Conservation (phyloP, 1,140 invertebrate genomes). For the Bombyx mandarina region DNA sequence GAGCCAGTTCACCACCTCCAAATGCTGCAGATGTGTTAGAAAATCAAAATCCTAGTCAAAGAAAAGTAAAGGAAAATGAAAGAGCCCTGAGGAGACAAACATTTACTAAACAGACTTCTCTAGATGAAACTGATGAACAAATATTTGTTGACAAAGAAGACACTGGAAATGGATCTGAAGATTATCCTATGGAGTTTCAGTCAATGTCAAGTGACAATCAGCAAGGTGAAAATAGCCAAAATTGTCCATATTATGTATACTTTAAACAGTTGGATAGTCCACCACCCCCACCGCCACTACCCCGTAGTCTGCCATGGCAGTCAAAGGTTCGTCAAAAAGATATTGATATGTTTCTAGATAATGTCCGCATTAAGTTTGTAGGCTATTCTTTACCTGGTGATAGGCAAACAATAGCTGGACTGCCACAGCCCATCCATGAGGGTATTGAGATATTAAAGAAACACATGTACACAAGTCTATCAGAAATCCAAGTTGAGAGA, state of each 20-base stretch:
- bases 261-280: slow-evolving; percentile 62
- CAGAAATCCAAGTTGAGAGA: slow-evolving; percentile 86
- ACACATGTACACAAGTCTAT: slow-evolving; percentile 87
- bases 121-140: slow-evolving; percentile 85
- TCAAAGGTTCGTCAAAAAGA: slow-evolving; percentile 97
- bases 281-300: slow-evolving; percentile 68
- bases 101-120: slow-evolving; percentile 93
- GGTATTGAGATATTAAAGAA: slow-evolving; percentile 91
- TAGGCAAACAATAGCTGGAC: slow-evolving; percentile 88
- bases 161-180: slow-evolving; percentile 66
- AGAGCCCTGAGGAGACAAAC: slow-evolving; percentile 74
- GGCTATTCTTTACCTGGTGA: slow-evolving; percentile 91
- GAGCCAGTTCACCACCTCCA: slow-evolving; percentile 94
- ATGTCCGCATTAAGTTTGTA: slow-evolving; percentile 94
- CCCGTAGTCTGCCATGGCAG: slow-evolving; percentile 89
- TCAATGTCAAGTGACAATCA: slow-evolving; percentile 44
- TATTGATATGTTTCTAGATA: slow-evolving; percentile 92
- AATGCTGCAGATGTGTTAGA: slow-evolving; percentile 94
- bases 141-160: slow-evolving; percentile 80
- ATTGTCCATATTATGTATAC: slow-evolving; percentile 58
- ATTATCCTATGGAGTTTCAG: slow-evolving; percentile 64
- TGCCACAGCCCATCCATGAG: slow-evolving; percentile 96
- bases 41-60: slow-evolving; percentile 85
- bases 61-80: slow-evolving; percentile 58
- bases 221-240: slow-evolving; percentile 46